Percentiles rank a stretch among this genome's conserved stretches.
Evolutionary conservation across 2,797 vertebrate genomes (phyloP).

Genomic region (Phataginus tetradactyla): DNA sequence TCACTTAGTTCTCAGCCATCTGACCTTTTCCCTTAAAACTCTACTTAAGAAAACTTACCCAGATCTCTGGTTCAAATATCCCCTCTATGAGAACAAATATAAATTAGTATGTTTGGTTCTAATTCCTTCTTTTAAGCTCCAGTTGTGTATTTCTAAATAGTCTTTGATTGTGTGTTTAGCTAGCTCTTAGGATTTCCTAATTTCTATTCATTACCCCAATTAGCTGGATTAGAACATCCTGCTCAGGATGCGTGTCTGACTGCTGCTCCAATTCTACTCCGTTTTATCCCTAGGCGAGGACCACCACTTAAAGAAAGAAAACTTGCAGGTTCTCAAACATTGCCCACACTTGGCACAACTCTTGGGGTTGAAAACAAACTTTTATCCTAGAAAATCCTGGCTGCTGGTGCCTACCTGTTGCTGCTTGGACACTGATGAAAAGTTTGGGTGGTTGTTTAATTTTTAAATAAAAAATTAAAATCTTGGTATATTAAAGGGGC

Average conservation of each 20-base stretch:
- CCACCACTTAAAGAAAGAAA: neutral
- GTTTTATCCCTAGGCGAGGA: neutral
- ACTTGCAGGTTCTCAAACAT: neutral
- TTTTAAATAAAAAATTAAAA: neutral
- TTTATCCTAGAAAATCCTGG: neutral
- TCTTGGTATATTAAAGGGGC: neutral
- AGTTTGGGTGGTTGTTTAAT: too few relatives aligned
- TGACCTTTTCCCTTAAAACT: slow-evolving; percentile 40
- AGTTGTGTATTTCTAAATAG: neutral
- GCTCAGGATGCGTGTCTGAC: neutral
- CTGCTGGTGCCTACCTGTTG: too few relatives aligned
- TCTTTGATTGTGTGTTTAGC: neutral
- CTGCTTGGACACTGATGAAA: neutral
- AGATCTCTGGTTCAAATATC: neutral
- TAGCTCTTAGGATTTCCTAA: neutral
- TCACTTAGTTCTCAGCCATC: neutral
- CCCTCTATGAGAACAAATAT: slow-evolving; percentile 13
- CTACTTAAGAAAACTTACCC: neutral
- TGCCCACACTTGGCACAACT: accelerated
- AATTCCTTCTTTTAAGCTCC: neutral
- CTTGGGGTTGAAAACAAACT: neutral
- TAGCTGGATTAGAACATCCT: neutral
- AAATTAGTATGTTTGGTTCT: neutral
- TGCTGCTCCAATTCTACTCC: neutral
- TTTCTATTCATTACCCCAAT: slow-evolving; percentile 12